Evolutionary conservation across 2,888 invertebrate species (phyloP).

Genomic region (Pristionchus mayeri): DNA sequence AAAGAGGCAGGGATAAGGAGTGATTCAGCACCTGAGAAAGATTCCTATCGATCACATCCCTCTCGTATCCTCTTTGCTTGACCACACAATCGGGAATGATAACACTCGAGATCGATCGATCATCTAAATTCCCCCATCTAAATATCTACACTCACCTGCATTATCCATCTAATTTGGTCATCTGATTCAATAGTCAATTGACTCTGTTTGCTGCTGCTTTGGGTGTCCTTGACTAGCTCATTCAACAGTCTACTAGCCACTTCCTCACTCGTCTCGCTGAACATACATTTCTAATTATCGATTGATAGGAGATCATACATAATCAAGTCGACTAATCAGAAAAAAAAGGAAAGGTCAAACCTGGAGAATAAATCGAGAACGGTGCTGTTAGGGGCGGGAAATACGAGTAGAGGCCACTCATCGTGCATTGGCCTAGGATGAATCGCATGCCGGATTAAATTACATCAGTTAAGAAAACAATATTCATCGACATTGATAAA

Average conservation of each 20-base stretch:
- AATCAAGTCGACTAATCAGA: constrained; percentile 2
- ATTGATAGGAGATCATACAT: constrained; percentile 39
- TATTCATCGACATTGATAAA: no score
- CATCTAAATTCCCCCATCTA: background rate
- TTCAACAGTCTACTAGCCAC: constrained; percentile 57
- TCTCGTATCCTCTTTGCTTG: constrained; percentile 19
- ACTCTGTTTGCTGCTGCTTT: constrained; percentile 21
- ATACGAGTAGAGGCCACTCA: constrained; percentile 74
- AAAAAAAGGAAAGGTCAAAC: constrained; percentile 52
- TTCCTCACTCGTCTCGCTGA: constrained; percentile 57
- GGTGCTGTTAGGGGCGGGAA: constrained; percentile 67
- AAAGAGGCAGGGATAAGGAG: constrained; percentile 67
- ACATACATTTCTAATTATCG: constrained; percentile 11
- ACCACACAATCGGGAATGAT: constrained; percentile 51
- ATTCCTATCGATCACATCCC: background rate
- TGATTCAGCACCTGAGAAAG: constrained; percentile 68
- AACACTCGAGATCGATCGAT: constrained; percentile 18
- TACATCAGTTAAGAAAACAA: no score
- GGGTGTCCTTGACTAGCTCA: constrained; percentile 61
- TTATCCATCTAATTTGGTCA: constrained; percentile 73
- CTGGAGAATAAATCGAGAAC: constrained; percentile 72
- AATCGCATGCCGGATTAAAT: no score
- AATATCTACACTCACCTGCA: constrained; percentile 63
- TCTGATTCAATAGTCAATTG: constrained; percentile 57
- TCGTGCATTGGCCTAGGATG: constrained; percentile 60